Percentiles rank a stretch among this genome's conserved stretches.
These are phyloP conservation scores for Morelia viridis DNA, from an alignment of 2,797 vertebrate species.

Conservation along the genomic window DNA sequence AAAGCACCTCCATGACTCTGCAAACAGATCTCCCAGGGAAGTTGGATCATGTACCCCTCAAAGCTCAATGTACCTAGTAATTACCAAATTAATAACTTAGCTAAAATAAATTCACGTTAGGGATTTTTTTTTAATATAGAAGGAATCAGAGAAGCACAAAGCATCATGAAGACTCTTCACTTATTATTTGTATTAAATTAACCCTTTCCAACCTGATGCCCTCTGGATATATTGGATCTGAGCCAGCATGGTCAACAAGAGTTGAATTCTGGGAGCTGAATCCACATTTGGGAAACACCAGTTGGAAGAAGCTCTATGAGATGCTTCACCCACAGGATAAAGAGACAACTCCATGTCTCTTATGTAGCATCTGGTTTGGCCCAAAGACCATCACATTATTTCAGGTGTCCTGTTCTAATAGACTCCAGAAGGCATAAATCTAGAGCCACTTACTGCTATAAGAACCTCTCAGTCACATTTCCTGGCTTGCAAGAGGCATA, in stretches of 20 bases:
- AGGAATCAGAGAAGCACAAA: background rate
- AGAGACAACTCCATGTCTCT: background rate
- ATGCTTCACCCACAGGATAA: background rate
- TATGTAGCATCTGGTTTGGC: background rate
- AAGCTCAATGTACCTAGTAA: background rate
- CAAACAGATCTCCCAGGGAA: background rate
- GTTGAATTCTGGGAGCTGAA: background rate
- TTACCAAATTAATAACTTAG: background rate
- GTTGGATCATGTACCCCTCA: background rate
- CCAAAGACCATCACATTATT: background rate
- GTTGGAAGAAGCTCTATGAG: too few species aligned
- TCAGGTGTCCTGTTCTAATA: background rate
- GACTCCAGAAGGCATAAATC: background rate
- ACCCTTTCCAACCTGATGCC: background rate
- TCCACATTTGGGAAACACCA: background rate
- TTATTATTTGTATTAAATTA: background rate
- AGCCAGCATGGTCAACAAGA: background rate
- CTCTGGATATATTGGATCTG: background rate
- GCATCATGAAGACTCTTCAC: too few species aligned
- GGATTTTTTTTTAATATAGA: background rate
- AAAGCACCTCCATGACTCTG: background rate
- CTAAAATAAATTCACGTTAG: background rate
- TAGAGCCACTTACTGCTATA: background rate
- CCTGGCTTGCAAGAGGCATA: fast-evolving
- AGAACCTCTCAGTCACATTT: background rate